Conservation (phyloP, 2,888 invertebrate species). For the Onthophagus sagittarius region DNA sequence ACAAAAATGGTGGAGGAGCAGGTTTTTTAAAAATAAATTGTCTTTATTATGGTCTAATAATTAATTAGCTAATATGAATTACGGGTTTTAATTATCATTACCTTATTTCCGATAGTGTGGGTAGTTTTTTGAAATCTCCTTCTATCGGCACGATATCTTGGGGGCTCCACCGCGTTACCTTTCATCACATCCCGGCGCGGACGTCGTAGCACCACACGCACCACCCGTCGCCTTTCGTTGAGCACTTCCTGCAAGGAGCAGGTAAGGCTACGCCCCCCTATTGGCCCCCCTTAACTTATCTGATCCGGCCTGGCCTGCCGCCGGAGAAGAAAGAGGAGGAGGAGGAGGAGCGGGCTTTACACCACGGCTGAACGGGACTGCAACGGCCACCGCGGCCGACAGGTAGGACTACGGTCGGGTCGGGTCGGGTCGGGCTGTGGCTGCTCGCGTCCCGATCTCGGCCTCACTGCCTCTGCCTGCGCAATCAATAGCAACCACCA, state of each 20-base stretch:
- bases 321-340: not conserved
- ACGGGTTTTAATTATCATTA: not conserved
- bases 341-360: not conserved
- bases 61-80: not conserved
- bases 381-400: slow-evolving; percentile 2
- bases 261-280: not conserved
- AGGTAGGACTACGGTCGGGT: slow-evolving; percentile 24
- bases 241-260: slow-evolving; percentile 16
- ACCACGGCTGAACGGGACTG: not conserved
- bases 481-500: not conserved
- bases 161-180: not conserved
- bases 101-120: not conserved
- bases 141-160: not conserved
- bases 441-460: slow-evolving; percentile 32
- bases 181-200: slow-evolving; percentile 18
- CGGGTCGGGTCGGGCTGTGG: slow-evolving; percentile 37
- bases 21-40: not conserved
- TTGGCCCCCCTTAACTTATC: slow-evolving; percentile 21
- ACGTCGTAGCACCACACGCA: slow-evolving; percentile 34
- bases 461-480: slow-evolving; percentile 33
- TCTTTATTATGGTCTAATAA: not conserved
- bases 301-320: not conserved
- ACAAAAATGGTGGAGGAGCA: not conserved
- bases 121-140: not conserved
- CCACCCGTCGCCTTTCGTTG: slow-evolving; percentile 30